These are phyloP conservation scores for Pachyramphus minor DNA, from an alignment of 2,113 vertebrate genomes.

Conservation along the genomic window DNA sequence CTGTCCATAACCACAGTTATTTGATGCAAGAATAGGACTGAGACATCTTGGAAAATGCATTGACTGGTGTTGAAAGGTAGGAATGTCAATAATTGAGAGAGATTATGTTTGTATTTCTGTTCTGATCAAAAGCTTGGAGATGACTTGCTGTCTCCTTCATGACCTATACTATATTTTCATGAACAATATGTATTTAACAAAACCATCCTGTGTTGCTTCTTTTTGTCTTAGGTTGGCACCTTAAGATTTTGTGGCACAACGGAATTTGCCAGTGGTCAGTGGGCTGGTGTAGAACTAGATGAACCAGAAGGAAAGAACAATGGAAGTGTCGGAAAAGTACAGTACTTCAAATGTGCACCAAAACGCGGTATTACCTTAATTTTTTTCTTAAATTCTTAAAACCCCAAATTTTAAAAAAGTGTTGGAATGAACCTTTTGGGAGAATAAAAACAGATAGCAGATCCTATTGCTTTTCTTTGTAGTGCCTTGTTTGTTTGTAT, in stretches of 20 bases:
- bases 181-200: background rate
- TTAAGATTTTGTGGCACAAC: constrained; percentile 91
- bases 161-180: background rate
- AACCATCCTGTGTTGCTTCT: background rate
- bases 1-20: background rate
- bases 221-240: constrained; percentile 80
- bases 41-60: background rate
- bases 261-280: constrained; percentile 91
- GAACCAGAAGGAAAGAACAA: constrained; percentile 95
- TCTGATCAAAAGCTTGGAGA: background rate
- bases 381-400: background rate
- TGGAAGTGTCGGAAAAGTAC: constrained; percentile 88
- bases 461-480: background rate
- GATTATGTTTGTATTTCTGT: background rate
- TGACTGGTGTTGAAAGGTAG: background rate
- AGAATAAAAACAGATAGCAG: background rate
- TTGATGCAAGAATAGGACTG: background rate
- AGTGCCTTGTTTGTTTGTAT: background rate
- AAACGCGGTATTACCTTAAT: constrained; percentile 77
- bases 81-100: background rate
- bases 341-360: constrained; percentile 89
- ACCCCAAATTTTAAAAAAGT: background rate
- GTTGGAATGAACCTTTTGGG: fast-evolving
- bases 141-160: background rate
- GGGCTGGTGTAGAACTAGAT: constrained; percentile 94